A percentile compares a stretch with the other conserved stretches of the same genome.
Evolutionary conservation across 2,888 invertebrate genomes (phyloP).

Genomic region (Cerastis rubricosa): DNA sequence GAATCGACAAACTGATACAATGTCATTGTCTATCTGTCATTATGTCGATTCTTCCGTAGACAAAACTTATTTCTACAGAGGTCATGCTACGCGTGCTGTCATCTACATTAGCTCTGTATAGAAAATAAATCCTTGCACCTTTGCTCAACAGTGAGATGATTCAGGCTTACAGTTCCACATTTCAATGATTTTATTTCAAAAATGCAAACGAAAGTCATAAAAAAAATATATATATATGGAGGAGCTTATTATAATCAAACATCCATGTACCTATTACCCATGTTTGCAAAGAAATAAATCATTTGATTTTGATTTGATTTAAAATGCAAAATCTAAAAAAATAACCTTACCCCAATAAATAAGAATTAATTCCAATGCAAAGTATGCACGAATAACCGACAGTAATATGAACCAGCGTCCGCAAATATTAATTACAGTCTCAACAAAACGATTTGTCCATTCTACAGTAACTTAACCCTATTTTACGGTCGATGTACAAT

Average conservation of each 20-base stretch:
- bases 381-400: background rate
- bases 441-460: constrained; percentile 14
- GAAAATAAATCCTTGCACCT: background rate
- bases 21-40: no score
- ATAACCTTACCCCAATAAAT: background rate
- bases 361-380: background rate
- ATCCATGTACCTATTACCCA: no score
- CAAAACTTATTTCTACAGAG: no score
- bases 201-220: background rate
- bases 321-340: background rate
- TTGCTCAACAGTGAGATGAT: background rate
- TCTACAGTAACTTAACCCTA: constrained; percentile 20
- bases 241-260: no score
- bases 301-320: no score
- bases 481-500: constrained; percentile 29
- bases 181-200: background rate
- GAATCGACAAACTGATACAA: no score
- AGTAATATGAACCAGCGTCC: background rate
- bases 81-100: no score
- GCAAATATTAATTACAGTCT: constrained; percentile 13
- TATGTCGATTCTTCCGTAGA: no score
- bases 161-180: background rate
- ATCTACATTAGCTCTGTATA: background rate
- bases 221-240: no score
- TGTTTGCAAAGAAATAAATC: no score